Evolutionary conservation across 1,140 invertebrate species (phyloP).

Genomic region (Drosophila gunungcola): DNA sequence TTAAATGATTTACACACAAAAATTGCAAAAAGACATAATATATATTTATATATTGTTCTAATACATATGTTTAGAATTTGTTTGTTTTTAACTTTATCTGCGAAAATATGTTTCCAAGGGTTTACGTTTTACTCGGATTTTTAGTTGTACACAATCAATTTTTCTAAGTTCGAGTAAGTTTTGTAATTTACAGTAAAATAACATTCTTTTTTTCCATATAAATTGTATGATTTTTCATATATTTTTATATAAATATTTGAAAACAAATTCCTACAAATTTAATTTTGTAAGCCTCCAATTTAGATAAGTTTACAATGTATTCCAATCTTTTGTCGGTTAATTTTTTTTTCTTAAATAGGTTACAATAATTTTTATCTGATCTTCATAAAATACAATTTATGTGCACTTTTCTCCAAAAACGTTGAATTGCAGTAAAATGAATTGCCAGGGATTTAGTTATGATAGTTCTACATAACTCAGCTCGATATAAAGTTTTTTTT

Average conservation of each 20-base stretch:
- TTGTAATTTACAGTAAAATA: conserved; percentile 28
- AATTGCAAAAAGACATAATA: conserved; percentile 41
- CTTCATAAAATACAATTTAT: conserved; percentile 35
- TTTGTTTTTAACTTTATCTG: conserved; percentile 30
- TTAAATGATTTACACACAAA: conserved; percentile 64
- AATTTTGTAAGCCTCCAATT: conserved; percentile 59
- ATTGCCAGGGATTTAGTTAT: conserved; percentile 1
- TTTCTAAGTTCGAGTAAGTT: conserved; percentile 41
- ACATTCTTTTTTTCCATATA: conserved; percentile 13
- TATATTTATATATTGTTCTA: conserved; percentile 29
- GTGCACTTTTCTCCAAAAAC: conserved; percentile 47
- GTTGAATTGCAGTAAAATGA: conserved; percentile 18
- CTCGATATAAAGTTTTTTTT: conserved; percentile 5
- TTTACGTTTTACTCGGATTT: conserved; percentile 27
- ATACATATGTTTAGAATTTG: conserved; percentile 44
- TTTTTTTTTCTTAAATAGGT: conserved; percentile 34
- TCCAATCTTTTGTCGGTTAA: conserved; percentile 19
- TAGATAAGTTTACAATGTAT: conserved; percentile 40
- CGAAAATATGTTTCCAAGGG: conserved; percentile 54
- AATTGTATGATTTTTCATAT: conserved; percentile 12
- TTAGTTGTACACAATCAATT: conserved; percentile 64
- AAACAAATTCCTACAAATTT: conserved; percentile 54
- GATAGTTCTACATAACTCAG: conserved; percentile 24
- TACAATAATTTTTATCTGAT: conserved; percentile 35
- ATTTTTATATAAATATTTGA: conserved; percentile 40